These are phyloP conservation scores for Halcyon leucocephala DNA, from an alignment of 2,797 vertebrate species.

Conservation along the genomic window DNA sequence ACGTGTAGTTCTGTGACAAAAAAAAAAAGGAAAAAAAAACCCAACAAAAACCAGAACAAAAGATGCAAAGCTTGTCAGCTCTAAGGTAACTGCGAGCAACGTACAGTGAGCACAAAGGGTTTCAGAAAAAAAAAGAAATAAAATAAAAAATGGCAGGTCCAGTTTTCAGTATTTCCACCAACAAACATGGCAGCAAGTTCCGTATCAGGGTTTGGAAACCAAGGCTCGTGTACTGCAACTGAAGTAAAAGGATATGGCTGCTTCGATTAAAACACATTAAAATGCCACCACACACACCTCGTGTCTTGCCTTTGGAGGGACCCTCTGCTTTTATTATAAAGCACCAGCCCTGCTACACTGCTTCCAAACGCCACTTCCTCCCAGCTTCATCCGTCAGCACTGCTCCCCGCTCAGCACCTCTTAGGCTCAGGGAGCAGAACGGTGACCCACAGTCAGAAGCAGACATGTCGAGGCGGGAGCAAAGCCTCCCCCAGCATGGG, in stretches of 20 bases:
- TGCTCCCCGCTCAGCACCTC: not conserved
- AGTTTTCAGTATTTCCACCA: constrained; percentile 54
- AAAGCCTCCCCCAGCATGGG: not conserved
- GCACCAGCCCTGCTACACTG: not conserved
- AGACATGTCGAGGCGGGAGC: not conserved
- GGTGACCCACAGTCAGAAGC: not conserved
- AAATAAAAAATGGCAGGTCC: constrained; percentile 52
- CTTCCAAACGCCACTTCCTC: not conserved
- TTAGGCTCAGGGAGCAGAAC: not conserved
- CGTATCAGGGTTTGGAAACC: not conserved
- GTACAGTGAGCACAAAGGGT: constrained; percentile 20
- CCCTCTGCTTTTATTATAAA: not conserved
- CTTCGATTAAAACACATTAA: not conserved
- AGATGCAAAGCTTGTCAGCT: constrained; percentile 33
- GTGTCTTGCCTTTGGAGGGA: not conserved
- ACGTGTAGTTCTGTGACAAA: not conserved
- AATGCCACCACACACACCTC: not conserved
- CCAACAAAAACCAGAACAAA: too few relatives aligned
- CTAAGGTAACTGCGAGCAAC: constrained; percentile 2
- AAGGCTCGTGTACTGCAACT: not conserved
- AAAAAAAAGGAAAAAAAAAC: not conserved
- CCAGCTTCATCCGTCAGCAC: not conserved
- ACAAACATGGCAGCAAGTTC: constrained; percentile 2
- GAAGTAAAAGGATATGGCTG: not conserved
- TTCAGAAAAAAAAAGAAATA: not conserved